Conservation (phyloP, 2,888 invertebrate species). For the Ophion costatus region DNA sequence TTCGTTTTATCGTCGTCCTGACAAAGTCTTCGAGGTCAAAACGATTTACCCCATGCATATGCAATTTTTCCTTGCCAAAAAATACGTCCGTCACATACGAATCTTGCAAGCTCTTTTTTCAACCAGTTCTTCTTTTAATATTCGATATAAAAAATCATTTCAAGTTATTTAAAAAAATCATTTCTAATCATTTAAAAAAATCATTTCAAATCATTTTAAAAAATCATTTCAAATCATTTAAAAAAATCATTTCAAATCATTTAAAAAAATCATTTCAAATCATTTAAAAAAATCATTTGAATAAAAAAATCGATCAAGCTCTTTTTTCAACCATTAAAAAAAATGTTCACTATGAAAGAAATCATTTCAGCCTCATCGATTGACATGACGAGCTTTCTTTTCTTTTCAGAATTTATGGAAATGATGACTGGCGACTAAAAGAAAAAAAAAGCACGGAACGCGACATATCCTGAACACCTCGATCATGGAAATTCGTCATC, state of each 20-base stretch:
- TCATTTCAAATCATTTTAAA: no score
- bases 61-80: neutral
- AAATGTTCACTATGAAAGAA: neutral
- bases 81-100: no score
- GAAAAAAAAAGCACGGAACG: neutral
- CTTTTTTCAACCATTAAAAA: no score
- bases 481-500: neutral
- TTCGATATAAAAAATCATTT: neutral
- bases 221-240: no score
- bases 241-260: neutral
- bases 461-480: slow-evolving; percentile 7
- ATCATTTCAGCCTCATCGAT: neutral
- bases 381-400: slow-evolving; percentile 58
- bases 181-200: no score
- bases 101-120: no score
- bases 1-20: slow-evolving; percentile 28
- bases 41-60: slow-evolving; percentile 19
- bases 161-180: neutral
- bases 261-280: neutral
- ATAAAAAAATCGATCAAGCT: neutral
- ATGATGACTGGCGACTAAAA: slow-evolving; percentile 91
- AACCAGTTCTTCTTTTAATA: no score
- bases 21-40: slow-evolving; percentile 15
- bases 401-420: slow-evolving; percentile 90
- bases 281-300: neutral